Base-by-base conservation (phyloP, 2,113 vertebrate genomes). In the Phaetusa simplex region DNA sequence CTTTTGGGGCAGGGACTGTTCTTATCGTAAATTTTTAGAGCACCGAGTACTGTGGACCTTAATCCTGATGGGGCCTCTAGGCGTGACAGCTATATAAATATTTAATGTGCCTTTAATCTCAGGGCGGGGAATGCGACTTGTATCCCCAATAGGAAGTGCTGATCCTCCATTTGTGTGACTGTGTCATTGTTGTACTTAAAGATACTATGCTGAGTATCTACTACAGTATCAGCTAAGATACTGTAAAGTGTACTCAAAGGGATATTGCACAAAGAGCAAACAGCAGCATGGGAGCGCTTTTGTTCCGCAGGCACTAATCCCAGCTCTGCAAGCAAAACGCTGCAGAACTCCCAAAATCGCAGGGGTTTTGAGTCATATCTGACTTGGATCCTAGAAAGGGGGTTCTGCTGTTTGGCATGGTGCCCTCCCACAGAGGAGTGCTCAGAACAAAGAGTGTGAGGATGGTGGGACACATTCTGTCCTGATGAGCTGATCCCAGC, bases 31-130 rank as follows among this genome's bases (percentile, higher is more conserved):
- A n/a, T 21, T 34, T 84, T 69, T 4, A 56, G 76, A 90, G 88
- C 86, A 52, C 43, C 23, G 8, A 27, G 56, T 24, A 55, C 92
- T 2, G 2, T 29, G 82, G 71, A 83, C 80, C 73, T 79, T 42
- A 56, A 45, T 89, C 86, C 93, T 79, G 73, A 8, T 5, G 56
- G 88, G 86, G 94, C 96, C 91, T 34, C 61, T 36, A 82, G 93
- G 94, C 1, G 84, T 95, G 88, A 84, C 81, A 72, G 81, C 88
- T 96, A 11, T 2, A 89, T 91, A 85, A 97, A 96, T 93, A 97
- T 89, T 95, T 59, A 95, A 91, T 24, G 70, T 96, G 94, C 83
- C 89, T 91, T 77, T 93, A 86, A 73, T 83, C 90, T 66, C 2
- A 11, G 90, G 91, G 90, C n/a, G 67, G 92, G 86, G 92, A 96